Evolutionary conservation across 2,888 invertebrate genomes (phyloP).

Genomic region (Bugulina stolonifera): DNA sequence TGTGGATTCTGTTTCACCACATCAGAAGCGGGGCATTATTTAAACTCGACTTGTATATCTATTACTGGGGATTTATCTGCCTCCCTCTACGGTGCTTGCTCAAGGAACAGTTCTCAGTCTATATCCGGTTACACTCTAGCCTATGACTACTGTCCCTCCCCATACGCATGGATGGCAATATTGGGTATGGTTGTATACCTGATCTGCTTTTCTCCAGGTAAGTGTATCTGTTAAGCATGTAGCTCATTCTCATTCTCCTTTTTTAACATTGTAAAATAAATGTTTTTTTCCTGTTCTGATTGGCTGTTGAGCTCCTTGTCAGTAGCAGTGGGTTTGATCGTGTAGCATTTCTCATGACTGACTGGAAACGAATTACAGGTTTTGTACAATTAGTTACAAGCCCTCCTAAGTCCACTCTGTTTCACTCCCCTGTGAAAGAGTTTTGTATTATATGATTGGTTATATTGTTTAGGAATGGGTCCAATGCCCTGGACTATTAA

Average conservation of each 20-base stretch:
- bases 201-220: conserved; percentile 52
- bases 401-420: no score
- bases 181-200: conserved; percentile 52
- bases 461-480: conserved; percentile 43
- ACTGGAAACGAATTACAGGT: no score
- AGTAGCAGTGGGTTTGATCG: no score
- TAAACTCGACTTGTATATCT: not conserved
- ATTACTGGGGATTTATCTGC: not conserved
- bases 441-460: no score
- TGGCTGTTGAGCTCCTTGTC: no score
- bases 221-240: no score
- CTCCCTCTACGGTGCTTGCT: not conserved
- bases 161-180: conserved; percentile 49
- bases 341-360: no score
- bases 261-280: no score
- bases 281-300: no score
- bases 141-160: conserved; percentile 50
- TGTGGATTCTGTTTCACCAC: conserved; percentile 55
- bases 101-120: conserved; percentile 15
- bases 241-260: no score
- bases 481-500: conserved; percentile 60
- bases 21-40: not conserved
- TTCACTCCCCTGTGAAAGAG: no score
- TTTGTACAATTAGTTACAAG: no score
- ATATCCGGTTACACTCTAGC: conserved; percentile 36